A percentile compares a stretch with the other conserved stretches of the same genome.
Evolutionary conservation across 2,888 invertebrate genomes (phyloP).

Genomic region (Diachrysia chrysitis): DNA sequence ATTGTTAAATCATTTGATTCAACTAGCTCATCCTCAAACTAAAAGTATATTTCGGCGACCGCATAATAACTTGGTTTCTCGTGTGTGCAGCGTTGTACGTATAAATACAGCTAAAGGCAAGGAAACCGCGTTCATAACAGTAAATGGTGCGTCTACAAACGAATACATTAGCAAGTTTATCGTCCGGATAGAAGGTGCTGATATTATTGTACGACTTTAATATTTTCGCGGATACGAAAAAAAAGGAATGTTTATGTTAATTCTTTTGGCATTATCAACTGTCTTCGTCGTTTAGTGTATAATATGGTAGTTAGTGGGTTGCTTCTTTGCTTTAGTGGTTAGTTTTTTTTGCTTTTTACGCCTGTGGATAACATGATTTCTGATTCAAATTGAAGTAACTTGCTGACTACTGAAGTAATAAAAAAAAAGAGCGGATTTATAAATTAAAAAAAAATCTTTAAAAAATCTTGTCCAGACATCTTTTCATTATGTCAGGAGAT

Average conservation of each 20-base stretch:
- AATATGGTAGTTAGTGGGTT: background rate
- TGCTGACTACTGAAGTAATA: too few species aligned
- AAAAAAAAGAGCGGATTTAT: too few species aligned
- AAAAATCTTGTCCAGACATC: too few species aligned
- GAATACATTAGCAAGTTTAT: slow-evolving; percentile 79
- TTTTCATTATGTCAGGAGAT: too few species aligned
- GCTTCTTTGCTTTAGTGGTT: background rate
- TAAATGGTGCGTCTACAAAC: slow-evolving; percentile 79
- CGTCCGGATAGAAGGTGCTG: slow-evolving; percentile 68
- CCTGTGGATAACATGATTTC: too few species aligned
- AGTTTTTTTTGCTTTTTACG: too few species aligned
- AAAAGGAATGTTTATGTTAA: slow-evolving; percentile 18
- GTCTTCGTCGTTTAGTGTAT: slow-evolving; percentile 2
- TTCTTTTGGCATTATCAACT: slow-evolving; percentile 25
- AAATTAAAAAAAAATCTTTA: too few species aligned
- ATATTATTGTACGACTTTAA: slow-evolving; percentile 57
- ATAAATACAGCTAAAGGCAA: slow-evolving; percentile 74
- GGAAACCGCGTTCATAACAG: slow-evolving; percentile 74
- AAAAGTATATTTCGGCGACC: slow-evolving; percentile 14
- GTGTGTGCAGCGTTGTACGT: slow-evolving; percentile 48
- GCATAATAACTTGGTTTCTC: slow-evolving; percentile 28
- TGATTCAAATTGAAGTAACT: too few species aligned
- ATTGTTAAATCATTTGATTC: background rate
- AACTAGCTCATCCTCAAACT: background rate
- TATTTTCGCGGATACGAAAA: slow-evolving; percentile 35